Evolutionary conservation across 2,888 invertebrate species (phyloP), one percentile per base, ranked within the genome.

Genomic region (Drosophila limbata): DNA sequence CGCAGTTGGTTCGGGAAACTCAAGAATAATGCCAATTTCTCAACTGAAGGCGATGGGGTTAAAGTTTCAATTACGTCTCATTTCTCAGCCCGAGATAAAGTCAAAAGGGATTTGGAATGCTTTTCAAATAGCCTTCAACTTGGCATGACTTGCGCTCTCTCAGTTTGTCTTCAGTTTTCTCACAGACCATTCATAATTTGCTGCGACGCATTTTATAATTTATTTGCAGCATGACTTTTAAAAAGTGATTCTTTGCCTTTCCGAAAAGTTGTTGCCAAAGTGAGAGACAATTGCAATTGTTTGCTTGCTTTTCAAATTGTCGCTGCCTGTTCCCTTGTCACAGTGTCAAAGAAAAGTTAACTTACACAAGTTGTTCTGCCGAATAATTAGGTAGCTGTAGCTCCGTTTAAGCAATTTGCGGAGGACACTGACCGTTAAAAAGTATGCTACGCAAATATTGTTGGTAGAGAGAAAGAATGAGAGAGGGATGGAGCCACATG

Each of bases 1-100:
- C 57, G 40, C 37, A 50, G 37, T 28, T 28, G 8, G 28, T 8
- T 8, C 2, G 3, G 15, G 48, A 64, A 40, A 35, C 44, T 52
- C 65, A 59, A 56, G 69, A 48, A 69, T 70, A 78, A 77, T 72
- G 78, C 61, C 79, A 77, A 85, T 84, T 74, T 82, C 66, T 81
- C 80, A 81, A 77, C 51, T 25, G 48, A 57, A 37, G 59, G 69
- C 37, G 21, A 62, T 65, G 63, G 76, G 73, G 68, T 81, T 70
- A 70, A 83, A 79, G 71, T 84, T 84, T 80, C 84, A 84, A 84
- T 84, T 82, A 70, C 77, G 50, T 71, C 21, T 65, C 77, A 81
- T 82, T 77, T 73, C 62, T 80, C 67, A 77, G 39, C 8, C 25
- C 39, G 42, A 19, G 35, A 63, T 19, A 39, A 33, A 33, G 13